These are phyloP conservation scores for Cavia porcellus DNA, from an alignment of 2,113 vertebrate species.

Conservation along the genomic window DNA sequence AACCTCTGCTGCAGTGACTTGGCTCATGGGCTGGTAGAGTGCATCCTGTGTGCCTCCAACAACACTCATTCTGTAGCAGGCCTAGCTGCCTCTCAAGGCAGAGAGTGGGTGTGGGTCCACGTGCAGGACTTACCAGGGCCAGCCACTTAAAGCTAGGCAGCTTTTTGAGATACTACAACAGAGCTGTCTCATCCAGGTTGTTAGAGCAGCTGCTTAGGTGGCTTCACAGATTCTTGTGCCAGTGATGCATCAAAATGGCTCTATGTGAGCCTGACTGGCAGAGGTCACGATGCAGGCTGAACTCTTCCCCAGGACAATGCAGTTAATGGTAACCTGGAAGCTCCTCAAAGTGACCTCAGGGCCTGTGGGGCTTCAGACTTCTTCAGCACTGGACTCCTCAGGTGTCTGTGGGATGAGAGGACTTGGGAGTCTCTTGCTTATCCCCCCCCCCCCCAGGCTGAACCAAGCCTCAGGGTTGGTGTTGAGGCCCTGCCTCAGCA, in stretches of 20 bases:
- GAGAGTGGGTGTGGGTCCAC: background rate
- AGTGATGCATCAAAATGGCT: background rate
- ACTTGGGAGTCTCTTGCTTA: background rate
- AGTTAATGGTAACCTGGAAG: background rate
- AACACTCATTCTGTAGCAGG: no score
- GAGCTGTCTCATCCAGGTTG: no score
- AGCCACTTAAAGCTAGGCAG: background rate
- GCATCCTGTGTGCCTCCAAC: background rate
- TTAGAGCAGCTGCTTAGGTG: no score
- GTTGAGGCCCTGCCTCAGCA: background rate
- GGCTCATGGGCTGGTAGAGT: background rate
- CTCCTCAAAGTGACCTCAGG: background rate
- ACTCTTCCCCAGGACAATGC: background rate
- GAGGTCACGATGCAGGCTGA: background rate
- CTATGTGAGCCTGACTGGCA: background rate
- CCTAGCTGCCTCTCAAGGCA: background rate
- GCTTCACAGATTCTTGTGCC: background rate
- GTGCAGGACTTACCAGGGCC: background rate
- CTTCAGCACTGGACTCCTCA: background rate
- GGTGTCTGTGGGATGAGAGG: background rate
- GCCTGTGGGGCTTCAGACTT: background rate
- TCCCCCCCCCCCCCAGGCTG: no score
- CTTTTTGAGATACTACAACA: background rate
- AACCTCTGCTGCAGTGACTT: background rate
- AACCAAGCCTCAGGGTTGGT: background rate